Base-by-base conservation (phyloP, 2,797 vertebrate species). In the Bufotes viridis region DNA sequence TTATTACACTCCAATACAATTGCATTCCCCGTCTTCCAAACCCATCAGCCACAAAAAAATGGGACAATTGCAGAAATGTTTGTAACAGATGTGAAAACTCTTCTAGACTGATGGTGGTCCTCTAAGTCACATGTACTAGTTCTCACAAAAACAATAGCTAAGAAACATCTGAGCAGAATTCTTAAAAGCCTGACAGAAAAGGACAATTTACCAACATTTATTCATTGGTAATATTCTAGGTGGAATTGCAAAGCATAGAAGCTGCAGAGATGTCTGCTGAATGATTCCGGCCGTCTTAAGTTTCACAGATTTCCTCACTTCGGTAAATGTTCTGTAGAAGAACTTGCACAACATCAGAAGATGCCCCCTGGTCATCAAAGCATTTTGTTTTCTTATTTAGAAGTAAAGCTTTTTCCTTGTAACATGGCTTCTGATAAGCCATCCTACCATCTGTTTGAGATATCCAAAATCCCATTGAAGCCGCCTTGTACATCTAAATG, bases 391-490 rank as follows among this genome's bases (percentile, higher is more conserved):
- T 69, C 63, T 26, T 82, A 82, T 70, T 65, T 29, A 69, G 22
- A 26, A 63, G 20, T 55, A 82, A 51, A 24, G 22, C 63, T 70
- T 82, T 61, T 82, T 70, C 57, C 63, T 55, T 82, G 42, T 82
- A 53, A 67, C 63, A 51, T 55, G 63, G 61, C 22, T 53, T 55
- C 49, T 24, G 63, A 82, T 82, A 82, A 55, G 29, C 67, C 65
- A 18, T 83, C 24, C 7, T 72, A 84, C 82, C 51, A 84, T 84
- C 67, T 84, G 81, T 82, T 82, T 82, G 82, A 84, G 24, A 58
- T 84, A 84, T 74, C n/a, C 63, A 60, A 57, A 69, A 70, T 82
- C 63, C 60, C 8, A 55, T 26, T 69, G 42, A 84, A 70, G 67
- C 69, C 17, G 82, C 13, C 67, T 84, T 57, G 67, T 70, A 83